Evolutionary conservation across 2,888 invertebrate genomes (phyloP).

Genomic region (Synergus gifuensis): DNA sequence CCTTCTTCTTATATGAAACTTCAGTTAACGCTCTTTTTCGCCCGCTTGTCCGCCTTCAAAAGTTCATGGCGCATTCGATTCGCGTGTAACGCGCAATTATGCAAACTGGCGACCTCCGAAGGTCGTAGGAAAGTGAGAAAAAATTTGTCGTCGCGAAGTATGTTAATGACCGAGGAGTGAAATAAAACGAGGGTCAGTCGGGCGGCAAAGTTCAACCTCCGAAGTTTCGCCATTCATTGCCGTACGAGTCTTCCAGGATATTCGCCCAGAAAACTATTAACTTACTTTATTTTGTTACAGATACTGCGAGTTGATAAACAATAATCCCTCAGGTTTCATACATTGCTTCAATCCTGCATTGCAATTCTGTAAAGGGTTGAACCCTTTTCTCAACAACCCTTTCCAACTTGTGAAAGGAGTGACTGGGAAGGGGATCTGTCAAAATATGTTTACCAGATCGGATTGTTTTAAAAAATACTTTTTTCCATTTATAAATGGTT

Average conservation of each 20-base stretch:
- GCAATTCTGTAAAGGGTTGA: too few relatives aligned
- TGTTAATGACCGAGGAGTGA: constrained; percentile 74
- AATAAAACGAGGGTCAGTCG: constrained; percentile 73
- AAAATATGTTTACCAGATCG: too few relatives aligned
- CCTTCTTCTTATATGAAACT: constrained; percentile 37
- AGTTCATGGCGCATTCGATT: constrained; percentile 57
- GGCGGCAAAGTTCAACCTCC: constrained; percentile 74
- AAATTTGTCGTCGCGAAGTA: constrained; percentile 69
- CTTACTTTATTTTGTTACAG: constrained; percentile 7
- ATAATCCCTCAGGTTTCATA: neutral
- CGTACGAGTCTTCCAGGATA: constrained; percentile 17
- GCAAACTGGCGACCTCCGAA: constrained; percentile 65
- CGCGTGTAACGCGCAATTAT: constrained; percentile 65
- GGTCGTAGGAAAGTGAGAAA: constrained; percentile 62
- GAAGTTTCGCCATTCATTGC: constrained; percentile 67
- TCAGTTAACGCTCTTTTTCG: constrained; percentile 48
- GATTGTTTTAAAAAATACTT: too few relatives aligned
- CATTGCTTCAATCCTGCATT: too few relatives aligned
- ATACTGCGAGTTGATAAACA: neutral
- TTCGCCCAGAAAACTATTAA: constrained; percentile 9
- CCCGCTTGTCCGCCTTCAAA: constrained; percentile 56
- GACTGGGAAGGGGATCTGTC: too few relatives aligned
- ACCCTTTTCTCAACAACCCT: too few relatives aligned
- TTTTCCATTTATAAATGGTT: too few relatives aligned
- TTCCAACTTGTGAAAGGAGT: too few relatives aligned